These are phyloP conservation scores for Phortica okadai DNA, from an alignment of 2,888 invertebrate species.

Conservation along the genomic window DNA sequence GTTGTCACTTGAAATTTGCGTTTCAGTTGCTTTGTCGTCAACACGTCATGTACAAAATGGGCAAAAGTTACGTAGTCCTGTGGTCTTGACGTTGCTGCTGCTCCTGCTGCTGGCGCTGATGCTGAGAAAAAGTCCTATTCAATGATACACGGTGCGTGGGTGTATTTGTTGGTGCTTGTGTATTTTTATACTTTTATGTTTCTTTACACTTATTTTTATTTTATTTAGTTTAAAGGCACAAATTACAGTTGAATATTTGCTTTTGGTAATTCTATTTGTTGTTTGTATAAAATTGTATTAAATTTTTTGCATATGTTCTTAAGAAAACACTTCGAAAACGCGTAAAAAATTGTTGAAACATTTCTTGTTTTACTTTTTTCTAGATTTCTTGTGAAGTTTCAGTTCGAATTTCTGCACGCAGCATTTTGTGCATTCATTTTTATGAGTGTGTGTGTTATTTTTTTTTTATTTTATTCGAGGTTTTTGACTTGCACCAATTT, in stretches of 20 bases:
- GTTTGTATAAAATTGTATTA: slow-evolving; percentile 32
- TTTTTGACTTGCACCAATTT: slow-evolving; percentile 58
- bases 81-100: not conserved
- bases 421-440: not conserved
- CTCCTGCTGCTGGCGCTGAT: not conserved
- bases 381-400: slow-evolving; percentile 39
- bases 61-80: not conserved
- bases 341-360: slow-evolving; percentile 50
- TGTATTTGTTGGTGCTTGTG: slow-evolving; percentile 37
- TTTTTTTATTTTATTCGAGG: slow-evolving; percentile 18
- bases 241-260: slow-evolving; percentile 63
- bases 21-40: not conserved
- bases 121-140: slow-evolving; percentile 49
- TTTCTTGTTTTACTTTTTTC: slow-evolving; percentile 38
- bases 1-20: slow-evolving; percentile 14
- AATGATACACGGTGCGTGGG: slow-evolving; percentile 28
- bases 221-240: slow-evolving; percentile 57
- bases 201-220: slow-evolving; percentile 45
- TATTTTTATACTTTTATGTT: slow-evolving; percentile 33
- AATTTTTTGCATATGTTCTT: slow-evolving; percentile 22
- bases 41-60: not conserved
- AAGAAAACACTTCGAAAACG: slow-evolving; percentile 27
- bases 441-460: slow-evolving; percentile 6
- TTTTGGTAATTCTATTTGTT: slow-evolving; percentile 42
- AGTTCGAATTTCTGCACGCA: slow-evolving; percentile 34